These are phyloP conservation scores for Mythimna impura DNA, from an alignment of 2,888 invertebrate species.

Conservation along the genomic window DNA sequence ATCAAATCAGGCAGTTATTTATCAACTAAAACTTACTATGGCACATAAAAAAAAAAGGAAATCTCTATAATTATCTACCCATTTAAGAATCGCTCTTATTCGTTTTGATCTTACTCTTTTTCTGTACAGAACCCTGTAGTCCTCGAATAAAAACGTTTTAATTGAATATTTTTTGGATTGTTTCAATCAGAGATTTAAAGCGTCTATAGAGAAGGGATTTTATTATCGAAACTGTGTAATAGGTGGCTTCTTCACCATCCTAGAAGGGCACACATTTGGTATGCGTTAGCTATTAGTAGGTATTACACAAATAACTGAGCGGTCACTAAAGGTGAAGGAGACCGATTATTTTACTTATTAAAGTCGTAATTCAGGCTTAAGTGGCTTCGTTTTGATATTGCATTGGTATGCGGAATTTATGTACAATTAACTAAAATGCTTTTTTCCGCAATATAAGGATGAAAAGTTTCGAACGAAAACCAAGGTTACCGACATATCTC, in stretches of 20 bases:
- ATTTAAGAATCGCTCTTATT: not conserved
- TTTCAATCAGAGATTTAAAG: not conserved
- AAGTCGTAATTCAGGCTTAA: not conserved
- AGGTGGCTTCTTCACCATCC: not conserved
- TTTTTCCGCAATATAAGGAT: constrained; percentile 26
- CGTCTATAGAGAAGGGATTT: not conserved
- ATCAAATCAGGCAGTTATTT: not conserved
- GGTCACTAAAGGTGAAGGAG: constrained; percentile 45
- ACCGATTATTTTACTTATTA: constrained; percentile 14
- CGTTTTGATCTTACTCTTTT: not conserved
- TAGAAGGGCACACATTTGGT: constrained; percentile 22
- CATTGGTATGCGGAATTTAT: constrained; percentile 36
- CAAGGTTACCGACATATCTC: not conserved
- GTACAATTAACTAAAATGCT: constrained; percentile 23
- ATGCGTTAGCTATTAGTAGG: constrained; percentile 1
- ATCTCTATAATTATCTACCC: not conserved
- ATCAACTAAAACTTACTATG: not conserved
- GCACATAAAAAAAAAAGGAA: not conserved
- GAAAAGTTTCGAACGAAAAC: not conserved
- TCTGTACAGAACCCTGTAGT: not conserved
- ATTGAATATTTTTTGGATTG: not conserved
- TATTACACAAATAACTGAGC: constrained; percentile 24
- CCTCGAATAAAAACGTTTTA: not conserved
- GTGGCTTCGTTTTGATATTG: constrained; percentile 9
- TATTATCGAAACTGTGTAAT: not conserved